These are phyloP conservation scores for Anseranas semipalmata DNA, from an alignment of 2,113 vertebrate species.

Conservation along the genomic window DNA sequence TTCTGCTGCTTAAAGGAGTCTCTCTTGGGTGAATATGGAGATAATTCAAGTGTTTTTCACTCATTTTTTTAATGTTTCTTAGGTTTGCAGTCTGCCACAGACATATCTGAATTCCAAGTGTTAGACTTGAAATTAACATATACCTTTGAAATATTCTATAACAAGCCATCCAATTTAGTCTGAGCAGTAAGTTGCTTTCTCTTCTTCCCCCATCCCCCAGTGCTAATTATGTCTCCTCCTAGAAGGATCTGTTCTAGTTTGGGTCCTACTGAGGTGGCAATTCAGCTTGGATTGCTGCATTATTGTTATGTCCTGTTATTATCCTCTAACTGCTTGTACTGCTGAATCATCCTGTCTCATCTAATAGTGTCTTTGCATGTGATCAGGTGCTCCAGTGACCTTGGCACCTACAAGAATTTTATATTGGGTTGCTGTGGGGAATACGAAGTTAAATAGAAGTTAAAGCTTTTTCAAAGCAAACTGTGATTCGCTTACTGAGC, in stretches of 20 bases:
- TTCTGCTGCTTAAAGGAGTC: neutral
- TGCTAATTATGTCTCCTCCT: neutral
- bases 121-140: neutral
- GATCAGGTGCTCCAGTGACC: constrained; percentile 10
- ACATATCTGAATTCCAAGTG: neutral
- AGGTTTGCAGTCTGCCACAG: neutral
- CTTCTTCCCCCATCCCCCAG: rapidly evolving
- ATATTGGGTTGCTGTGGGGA: neutral
- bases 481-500: neutral
- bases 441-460: neutral
- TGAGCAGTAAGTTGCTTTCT: neutral
- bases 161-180: neutral
- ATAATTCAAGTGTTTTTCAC: neutral
- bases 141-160: neutral
- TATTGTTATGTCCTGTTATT: neutral
- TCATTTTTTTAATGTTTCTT: neutral
- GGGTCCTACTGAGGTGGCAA: neutral
- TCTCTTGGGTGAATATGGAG: neutral
- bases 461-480: neutral
- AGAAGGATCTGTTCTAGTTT: neutral
- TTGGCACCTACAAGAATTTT: neutral
- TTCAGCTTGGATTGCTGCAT: neutral
- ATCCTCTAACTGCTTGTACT: neutral
- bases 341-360: constrained; percentile 51
- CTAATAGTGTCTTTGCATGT: neutral